Evolutionary conservation across 1,140 invertebrate species (phyloP).

Genomic region (Ctenoplectra terminalis): DNA sequence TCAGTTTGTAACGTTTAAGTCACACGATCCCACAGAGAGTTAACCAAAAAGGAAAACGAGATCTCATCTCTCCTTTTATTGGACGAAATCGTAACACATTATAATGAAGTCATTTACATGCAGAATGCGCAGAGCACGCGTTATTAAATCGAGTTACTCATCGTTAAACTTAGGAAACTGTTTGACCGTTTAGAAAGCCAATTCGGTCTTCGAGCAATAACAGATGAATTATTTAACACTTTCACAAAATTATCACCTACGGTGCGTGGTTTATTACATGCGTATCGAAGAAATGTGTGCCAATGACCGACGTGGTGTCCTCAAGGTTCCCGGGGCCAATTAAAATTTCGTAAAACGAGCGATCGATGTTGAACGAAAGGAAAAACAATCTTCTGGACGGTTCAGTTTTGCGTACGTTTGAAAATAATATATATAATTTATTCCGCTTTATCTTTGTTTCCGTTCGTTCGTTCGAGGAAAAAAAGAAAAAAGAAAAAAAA

Average conservation of each 20-base stretch:
- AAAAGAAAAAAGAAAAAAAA: too few species aligned
- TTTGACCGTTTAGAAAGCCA: slow-evolving; percentile 12
- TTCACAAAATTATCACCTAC: slow-evolving; percentile 11
- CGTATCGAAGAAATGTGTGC: background rate
- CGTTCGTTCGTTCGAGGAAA: background rate
- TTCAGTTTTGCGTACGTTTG: background rate
- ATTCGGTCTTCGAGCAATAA: background rate
- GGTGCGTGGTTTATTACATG: background rate
- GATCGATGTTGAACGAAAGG: background rate
- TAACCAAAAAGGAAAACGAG: background rate
- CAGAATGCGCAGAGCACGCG: background rate
- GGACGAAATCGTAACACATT: background rate
- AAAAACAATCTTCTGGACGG: background rate
- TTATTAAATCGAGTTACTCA: background rate
- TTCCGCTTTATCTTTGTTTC: background rate
- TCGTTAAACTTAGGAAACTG: slow-evolving; percentile 9
- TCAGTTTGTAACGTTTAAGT: too few species aligned
- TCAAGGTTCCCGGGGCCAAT: background rate
- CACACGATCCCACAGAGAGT: too few species aligned
- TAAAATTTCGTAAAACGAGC: background rate
- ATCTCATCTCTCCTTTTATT: background rate
- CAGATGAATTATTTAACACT: slow-evolving; percentile 36
- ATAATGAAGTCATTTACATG: background rate
- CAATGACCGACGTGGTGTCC: background rate
- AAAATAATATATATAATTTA: background rate